These are phyloP conservation scores for Torymus texanus DNA, from an alignment of 2,888 invertebrate genomes.

Conservation along the genomic window DNA sequence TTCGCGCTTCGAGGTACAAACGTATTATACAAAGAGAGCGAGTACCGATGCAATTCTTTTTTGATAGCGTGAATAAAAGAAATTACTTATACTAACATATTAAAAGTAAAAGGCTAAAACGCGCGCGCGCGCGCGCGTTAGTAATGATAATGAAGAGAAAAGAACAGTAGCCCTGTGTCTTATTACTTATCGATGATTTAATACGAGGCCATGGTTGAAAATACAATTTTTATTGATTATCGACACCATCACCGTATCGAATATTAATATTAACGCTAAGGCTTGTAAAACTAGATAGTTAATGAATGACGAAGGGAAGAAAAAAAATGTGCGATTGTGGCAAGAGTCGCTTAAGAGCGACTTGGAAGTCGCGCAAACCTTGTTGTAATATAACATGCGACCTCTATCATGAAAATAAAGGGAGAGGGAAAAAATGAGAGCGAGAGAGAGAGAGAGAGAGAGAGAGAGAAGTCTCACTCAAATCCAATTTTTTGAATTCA, in stretches of 20 bases:
- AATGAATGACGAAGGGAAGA: conserved; percentile 33
- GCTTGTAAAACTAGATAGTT: conserved; percentile 55
- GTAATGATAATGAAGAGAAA: not conserved
- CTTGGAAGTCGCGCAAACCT: conserved; percentile 8
- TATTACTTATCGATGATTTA: conserved; percentile 44
- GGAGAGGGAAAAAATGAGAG: not conserved
- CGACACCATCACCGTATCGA: conserved; percentile 41
- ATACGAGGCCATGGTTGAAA: conserved; percentile 46
- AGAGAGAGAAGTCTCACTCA: conserved; percentile 21
- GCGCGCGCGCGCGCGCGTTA: no score
- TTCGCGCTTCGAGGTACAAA: conserved; percentile 13
- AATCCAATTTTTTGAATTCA: conserved; percentile 22
- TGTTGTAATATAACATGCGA: conserved; percentile 47
- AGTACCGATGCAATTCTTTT: conserved; percentile 34
- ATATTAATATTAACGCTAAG: conserved; percentile 54
- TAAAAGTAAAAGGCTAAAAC: conserved; percentile 21
- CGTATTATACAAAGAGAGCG: conserved; percentile 12
- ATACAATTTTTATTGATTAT: conserved; percentile 47
- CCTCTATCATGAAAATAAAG: conserved; percentile 16
- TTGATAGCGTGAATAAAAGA: conserved; percentile 14
- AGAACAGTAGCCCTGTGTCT: conserved; percentile 46
- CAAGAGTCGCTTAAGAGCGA: not conserved
- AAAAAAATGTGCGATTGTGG: conserved; percentile 29
- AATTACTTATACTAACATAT: not conserved
- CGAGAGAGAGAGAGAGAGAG: conserved; percentile 11